Evolutionary conservation across 2,113 vertebrate species (phyloP).

Genomic region (Orthonyx spaldingii): DNA sequence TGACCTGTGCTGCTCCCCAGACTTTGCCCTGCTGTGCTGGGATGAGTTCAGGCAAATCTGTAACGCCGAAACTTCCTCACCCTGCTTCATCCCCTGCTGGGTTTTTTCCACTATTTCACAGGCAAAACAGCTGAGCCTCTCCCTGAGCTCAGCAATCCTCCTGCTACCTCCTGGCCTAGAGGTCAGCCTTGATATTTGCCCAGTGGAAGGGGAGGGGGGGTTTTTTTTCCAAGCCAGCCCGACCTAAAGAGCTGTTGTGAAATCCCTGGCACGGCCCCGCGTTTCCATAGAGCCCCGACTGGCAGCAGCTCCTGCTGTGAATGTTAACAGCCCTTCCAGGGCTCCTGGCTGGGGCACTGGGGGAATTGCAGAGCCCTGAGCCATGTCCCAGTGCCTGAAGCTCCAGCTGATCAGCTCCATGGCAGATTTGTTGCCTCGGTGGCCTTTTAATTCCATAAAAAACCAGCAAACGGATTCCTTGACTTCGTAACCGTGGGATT

Average conservation of each 20-base stretch:
- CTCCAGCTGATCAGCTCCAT: neutral
- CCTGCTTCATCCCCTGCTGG: neutral
- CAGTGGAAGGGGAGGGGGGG: neutral
- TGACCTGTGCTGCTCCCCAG: neutral
- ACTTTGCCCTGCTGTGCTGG: neutral
- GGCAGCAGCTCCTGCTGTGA: slow-evolving; percentile 5
- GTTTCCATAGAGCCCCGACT: slow-evolving; percentile 23
- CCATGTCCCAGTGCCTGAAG: neutral
- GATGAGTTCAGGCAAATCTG: neutral
- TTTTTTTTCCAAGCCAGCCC: neutral
- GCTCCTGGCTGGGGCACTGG: neutral
- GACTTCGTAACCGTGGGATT: rapidly evolving
- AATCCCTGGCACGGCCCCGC: neutral
- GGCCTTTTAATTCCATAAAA: neutral
- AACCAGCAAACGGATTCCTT: neutral
- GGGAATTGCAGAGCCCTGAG: neutral
- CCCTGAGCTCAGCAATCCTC: neutral
- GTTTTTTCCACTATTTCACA: neutral
- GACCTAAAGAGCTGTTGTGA: slow-evolving; percentile 17
- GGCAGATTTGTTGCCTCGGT: neutral
- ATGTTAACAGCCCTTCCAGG: neutral
- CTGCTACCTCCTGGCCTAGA: neutral
- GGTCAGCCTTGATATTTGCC: neutral
- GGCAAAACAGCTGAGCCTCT: neutral
- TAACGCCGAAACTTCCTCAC: neutral